A percentile compares a stretch with the other conserved stretches of the same genome.
Evolutionary conservation across 2,888 invertebrate genomes (phyloP).

Genomic region (Pinctada fucata): DNA sequence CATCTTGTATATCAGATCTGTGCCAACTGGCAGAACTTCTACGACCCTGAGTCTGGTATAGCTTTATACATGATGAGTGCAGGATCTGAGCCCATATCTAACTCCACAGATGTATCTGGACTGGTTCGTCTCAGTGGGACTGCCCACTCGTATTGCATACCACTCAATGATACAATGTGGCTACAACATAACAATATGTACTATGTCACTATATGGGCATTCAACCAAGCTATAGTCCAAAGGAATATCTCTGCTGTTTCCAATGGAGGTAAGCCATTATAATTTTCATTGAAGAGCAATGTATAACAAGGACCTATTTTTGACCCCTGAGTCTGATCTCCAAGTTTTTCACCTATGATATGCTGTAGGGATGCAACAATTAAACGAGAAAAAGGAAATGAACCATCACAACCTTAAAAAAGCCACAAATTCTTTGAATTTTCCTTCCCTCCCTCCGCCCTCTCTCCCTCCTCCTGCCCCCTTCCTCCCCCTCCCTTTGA

Average conservation of each 20-base stretch:
- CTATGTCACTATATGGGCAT: constrained; percentile 52
- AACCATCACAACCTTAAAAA: no score
- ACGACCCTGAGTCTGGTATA: constrained; percentile 63
- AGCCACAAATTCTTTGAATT: no score
- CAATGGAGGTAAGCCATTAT: constrained; percentile 49
- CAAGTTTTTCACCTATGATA: no score
- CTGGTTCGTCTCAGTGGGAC: constrained; percentile 31
- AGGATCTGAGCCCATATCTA: constrained; percentile 35
- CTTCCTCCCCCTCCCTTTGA: no score
- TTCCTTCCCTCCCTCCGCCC: no score
- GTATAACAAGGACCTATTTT: no score
- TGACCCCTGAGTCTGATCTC: no score
- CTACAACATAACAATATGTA: constrained; percentile 52
- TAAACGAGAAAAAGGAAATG: no score
- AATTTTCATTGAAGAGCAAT: no score
- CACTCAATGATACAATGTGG: constrained; percentile 30
- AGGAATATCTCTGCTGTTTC: constrained; percentile 51
- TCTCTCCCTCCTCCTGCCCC: no score
- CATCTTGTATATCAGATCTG: constrained; percentile 50
- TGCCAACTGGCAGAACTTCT: constrained; percentile 61
- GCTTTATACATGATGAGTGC: constrained; percentile 50
- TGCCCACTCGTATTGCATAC: constrained; percentile 44
- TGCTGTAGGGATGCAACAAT: no score
- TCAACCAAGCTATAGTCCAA: constrained; percentile 59
- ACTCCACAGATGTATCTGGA: constrained; percentile 42